phyloP scores from a whole-genome alignment of 2,888 invertebrate genomes.

The Erebia aethiops region DNA sequence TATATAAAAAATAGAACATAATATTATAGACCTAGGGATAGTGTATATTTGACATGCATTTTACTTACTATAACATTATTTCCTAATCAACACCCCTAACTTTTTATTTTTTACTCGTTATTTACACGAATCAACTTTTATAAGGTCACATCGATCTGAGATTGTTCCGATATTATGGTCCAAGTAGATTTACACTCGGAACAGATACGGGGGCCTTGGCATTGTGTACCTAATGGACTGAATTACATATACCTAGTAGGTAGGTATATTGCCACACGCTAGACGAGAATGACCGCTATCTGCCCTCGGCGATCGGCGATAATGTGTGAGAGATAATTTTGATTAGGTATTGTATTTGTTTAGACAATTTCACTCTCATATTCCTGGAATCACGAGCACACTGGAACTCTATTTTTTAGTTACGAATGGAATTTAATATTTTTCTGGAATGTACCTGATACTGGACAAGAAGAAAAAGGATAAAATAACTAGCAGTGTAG shows the following conservation, averaged over 20 bases:
- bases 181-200: conserved; percentile 30
- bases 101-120: background rate
- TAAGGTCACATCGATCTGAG: conserved; percentile 23
- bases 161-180: conserved; percentile 20
- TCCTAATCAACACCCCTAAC: background rate
- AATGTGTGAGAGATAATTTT: background rate
- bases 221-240: conserved; percentile 34
- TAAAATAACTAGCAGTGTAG: too few species aligned
- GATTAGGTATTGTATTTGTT: conserved; percentile 8
- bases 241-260: conserved; percentile 28
- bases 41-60: background rate
- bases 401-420: too few species aligned
- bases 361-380: background rate
- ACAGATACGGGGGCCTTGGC: conserved; percentile 37
- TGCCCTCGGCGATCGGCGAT: conserved; percentile 42
- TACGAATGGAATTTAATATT: too few species aligned
- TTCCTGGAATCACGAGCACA: too few species aligned
- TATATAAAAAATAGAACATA: too few species aligned
- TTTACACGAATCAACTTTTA: conserved; percentile 6
- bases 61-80: background rate
- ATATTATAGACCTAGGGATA: background rate
- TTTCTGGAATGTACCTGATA: too few species aligned
- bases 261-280: conserved; percentile 24
- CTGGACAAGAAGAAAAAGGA: too few species aligned
- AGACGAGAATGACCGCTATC: conserved; percentile 45